Evolutionary conservation across 1,140 invertebrate species (phyloP).

Genomic region (Euglossa dilemma): DNA sequence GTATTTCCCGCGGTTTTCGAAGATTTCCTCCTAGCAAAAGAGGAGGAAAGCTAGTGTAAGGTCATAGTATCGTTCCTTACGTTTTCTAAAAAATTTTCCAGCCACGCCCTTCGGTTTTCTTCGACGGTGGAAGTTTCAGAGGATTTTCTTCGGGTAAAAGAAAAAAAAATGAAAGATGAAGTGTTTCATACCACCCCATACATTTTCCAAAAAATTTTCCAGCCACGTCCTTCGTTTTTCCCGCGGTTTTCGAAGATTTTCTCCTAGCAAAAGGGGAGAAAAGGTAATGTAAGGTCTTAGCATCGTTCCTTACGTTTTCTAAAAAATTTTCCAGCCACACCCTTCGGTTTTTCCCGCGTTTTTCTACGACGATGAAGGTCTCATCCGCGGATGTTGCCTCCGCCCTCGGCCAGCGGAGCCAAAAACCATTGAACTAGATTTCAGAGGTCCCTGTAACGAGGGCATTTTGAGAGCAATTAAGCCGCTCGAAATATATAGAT

Average conservation of each 20-base stretch:
- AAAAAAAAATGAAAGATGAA: background rate
- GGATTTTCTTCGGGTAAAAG: too few relatives aligned
- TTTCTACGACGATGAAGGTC: background rate
- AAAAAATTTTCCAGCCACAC: constrained; percentile 29
- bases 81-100: constrained; percentile 27
- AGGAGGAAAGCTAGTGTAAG: too few relatives aligned
- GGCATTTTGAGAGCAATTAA: constrained; percentile 44
- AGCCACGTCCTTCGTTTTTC: too few relatives aligned
- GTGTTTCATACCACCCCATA: too few relatives aligned
- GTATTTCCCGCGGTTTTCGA: too few relatives aligned
- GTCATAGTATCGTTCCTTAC: too few relatives aligned
- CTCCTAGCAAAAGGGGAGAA: too few relatives aligned
- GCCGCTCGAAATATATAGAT: background rate
- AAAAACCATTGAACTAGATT: constrained; percentile 51
- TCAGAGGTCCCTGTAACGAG: constrained; percentile 10
- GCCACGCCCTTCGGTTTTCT: constrained; percentile 4
- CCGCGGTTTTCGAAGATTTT: too few relatives aligned
- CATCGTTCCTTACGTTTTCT: background rate
- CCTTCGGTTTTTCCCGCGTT: constrained; percentile 7
- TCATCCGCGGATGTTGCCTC: background rate
- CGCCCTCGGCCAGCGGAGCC: background rate
- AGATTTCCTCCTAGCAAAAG: too few relatives aligned
- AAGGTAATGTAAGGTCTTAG: too few relatives aligned
- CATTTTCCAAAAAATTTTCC: too few relatives aligned
- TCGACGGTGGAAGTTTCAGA: background rate